Evolutionary conservation across 2,888 invertebrate species (phyloP).

Genomic region (Seira musarum): DNA sequence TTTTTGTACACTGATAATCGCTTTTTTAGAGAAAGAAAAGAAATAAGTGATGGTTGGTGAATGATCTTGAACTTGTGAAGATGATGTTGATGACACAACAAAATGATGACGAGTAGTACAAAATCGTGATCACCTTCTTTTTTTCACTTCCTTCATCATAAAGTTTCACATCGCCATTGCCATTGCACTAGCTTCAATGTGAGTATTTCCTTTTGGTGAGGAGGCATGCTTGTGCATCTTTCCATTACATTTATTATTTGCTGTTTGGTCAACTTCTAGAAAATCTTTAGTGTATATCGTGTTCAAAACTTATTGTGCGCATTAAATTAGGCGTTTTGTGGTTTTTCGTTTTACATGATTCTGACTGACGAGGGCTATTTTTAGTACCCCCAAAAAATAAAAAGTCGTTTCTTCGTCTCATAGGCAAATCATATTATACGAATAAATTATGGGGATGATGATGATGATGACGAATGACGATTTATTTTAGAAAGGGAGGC

Average conservation of each 20-base stretch:
- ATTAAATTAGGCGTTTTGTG: conserved; percentile 9
- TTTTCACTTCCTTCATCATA: conserved; percentile 13
- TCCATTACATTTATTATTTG: too few species aligned
- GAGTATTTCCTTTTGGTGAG: neutral
- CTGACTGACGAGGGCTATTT: conserved; percentile 25
- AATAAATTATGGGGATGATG: neutral
- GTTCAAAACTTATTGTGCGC: neutral
- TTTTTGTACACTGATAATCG: neutral
- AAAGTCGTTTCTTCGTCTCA: neutral
- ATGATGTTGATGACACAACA: conserved; percentile 38
- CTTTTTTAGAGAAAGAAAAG: conserved; percentile 7
- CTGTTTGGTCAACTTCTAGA: conserved; percentile 11
- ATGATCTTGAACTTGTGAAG: conserved; percentile 54
- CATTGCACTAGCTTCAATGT: neutral
- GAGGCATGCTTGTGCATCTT: neutral
- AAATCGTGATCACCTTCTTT: conserved; percentile 19
- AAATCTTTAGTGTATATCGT: neutral
- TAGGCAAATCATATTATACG: neutral
- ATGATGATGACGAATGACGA: neutral
- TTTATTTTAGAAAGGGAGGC: neutral
- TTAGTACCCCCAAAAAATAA: conserved; percentile 17
- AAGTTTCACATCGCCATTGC: neutral
- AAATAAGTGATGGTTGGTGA: conserved; percentile 22
- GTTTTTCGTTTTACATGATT: neutral
- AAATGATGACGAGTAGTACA: conserved; percentile 25